Conservation (phyloP, 2,888 invertebrate genomes). For the Conops quadrifasciatus region DNA sequence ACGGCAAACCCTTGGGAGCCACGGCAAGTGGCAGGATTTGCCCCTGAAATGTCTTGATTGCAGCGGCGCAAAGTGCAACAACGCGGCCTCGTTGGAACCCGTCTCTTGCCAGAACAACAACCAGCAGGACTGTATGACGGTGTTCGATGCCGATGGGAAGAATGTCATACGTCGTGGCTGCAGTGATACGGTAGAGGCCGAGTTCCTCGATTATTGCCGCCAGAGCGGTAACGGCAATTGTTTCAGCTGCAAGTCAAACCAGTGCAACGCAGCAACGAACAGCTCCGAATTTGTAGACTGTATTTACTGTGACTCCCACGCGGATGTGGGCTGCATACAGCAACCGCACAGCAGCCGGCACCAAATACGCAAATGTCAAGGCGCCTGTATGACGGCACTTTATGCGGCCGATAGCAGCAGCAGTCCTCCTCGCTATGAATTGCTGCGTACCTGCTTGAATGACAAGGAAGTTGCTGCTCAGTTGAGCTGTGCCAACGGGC, state of each 20-base stretch:
- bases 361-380: conserved; percentile 54
- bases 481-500: conserved; percentile 43
- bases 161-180: conserved; percentile 55
- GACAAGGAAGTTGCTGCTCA: conserved; percentile 58
- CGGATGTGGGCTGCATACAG: conserved; percentile 50
- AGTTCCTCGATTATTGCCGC: conserved; percentile 47
- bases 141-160: conserved; percentile 49
- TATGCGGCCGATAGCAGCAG: conserved; percentile 48
- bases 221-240: conserved; percentile 47
- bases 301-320: conserved; percentile 56
- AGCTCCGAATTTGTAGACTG: conserved; percentile 51
- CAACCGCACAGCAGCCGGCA: conserved; percentile 43
- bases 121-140: conserved; percentile 58
- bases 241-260: conserved; percentile 58
- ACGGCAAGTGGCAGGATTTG: conserved; percentile 62
- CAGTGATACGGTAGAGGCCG: conserved; percentile 48
- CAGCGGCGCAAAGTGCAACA: conserved; percentile 46
- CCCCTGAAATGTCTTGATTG: conserved; percentile 56
- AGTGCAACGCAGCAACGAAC: conserved; percentile 54
- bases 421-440: conserved; percentile 47
- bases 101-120: conserved; percentile 53
- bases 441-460: conserved; percentile 57
- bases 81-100: conserved; percentile 25
- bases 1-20: conserved; percentile 53
- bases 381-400: conserved; percentile 58